Percentiles rank a stretch among this genome's conserved stretches.
Conservation (phyloP, 2,888 invertebrate genomes). For the Gibbula magus region DNA sequence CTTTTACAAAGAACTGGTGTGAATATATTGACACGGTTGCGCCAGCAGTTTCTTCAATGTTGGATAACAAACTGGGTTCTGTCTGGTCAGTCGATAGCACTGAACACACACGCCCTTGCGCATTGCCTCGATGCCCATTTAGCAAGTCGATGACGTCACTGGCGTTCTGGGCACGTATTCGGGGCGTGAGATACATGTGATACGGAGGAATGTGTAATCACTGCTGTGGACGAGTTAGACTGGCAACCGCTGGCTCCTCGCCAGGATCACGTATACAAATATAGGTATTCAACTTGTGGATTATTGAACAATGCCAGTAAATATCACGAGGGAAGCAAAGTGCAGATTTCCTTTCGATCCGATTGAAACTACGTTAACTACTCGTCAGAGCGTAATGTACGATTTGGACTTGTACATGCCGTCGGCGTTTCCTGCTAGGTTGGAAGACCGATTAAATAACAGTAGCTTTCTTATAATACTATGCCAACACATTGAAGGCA, state of each 20-base stretch:
- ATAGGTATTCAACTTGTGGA: constrained; percentile 22
- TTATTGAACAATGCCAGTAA: constrained; percentile 1
- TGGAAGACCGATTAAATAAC: too few species aligned
- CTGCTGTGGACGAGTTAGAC: not conserved
- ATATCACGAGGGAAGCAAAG: too few species aligned
- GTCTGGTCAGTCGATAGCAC: constrained; percentile 3
- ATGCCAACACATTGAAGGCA: too few species aligned
- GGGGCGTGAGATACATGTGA: not conserved
- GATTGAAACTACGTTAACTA: too few species aligned
- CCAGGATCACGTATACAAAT: constrained; percentile 19
- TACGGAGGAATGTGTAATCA: not conserved
- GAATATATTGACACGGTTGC: too few species aligned
- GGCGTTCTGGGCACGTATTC: not conserved
- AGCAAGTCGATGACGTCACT: constrained; percentile 15
- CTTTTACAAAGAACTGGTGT: too few species aligned
- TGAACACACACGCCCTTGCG: not conserved
- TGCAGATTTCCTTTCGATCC: too few species aligned
- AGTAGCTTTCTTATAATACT: too few species aligned
- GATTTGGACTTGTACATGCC: too few species aligned
- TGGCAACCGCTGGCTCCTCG: not conserved
- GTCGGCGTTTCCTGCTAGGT: too few species aligned
- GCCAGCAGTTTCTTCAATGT: too few species aligned
- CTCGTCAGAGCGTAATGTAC: too few species aligned
- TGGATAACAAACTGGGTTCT: not conserved
- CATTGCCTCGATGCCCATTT: not conserved